A percentile compares a stretch with the other conserved stretches of the same genome.
Evolutionary conservation across 1,140 invertebrate species (phyloP).

Genomic region (Pogonus chalceus): DNA sequence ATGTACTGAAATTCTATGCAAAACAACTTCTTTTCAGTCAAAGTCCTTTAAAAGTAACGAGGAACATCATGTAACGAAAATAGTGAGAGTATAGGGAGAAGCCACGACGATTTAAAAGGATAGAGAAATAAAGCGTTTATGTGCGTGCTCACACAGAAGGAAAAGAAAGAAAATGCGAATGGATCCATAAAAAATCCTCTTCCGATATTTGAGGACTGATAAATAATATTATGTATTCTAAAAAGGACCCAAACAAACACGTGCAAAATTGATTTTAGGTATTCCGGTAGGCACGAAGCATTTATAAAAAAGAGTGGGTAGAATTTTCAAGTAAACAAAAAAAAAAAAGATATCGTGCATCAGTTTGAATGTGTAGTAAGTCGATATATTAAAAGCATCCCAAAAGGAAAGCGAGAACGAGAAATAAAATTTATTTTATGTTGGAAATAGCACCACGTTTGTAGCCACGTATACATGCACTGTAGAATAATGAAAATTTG

Average conservation of each 20-base stretch:
- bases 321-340: not conserved
- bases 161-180: not conserved
- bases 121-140: constrained; percentile 1
- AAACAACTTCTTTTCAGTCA: too few relatives aligned
- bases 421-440: constrained; percentile 6
- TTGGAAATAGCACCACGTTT: not conserved
- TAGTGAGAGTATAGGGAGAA: not conserved
- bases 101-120: not conserved
- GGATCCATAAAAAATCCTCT: constrained; percentile 3
- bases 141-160: not conserved
- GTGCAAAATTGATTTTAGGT: constrained; percentile 4
- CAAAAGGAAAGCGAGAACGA: not conserved
- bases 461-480: not conserved
- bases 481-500: not conserved
- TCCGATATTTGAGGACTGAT: constrained; percentile 6
- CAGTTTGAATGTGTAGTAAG: not conserved
- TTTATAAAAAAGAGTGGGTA: not conserved
- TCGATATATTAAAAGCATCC: constrained; percentile 1
- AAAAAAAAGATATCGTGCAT: not conserved
- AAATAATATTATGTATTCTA: constrained; percentile 7
- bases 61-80: not conserved
- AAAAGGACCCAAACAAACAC: not conserved
- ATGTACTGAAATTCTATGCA: too few relatives aligned
- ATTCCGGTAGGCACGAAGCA: not conserved
- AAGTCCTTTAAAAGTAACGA: too few relatives aligned